Conservation (phyloP, 2,888 invertebrate species). For the Apantesis nais region DNA sequence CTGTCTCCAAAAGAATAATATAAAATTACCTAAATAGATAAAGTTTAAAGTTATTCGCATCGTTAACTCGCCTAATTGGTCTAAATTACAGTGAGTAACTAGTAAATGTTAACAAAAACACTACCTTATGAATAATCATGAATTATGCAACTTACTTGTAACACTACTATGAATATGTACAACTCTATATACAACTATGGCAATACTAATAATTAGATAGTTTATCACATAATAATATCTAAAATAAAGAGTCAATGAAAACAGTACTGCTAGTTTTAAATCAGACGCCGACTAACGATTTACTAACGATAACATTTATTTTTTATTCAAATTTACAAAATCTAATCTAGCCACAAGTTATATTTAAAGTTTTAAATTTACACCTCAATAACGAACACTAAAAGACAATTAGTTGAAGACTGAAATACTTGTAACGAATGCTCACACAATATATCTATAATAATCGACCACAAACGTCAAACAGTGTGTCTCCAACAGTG, state of each 20-base stretch:
- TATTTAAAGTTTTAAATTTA: too few species aligned
- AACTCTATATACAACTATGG: neutral
- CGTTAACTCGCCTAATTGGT: constrained; percentile 40
- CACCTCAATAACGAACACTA: too few species aligned
- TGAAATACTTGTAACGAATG: too few species aligned
- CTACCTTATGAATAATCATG: constrained; percentile 8
- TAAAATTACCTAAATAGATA: neutral
- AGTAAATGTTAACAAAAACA: constrained; percentile 15
- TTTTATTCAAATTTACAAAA: too few species aligned
- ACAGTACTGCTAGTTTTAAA: too few species aligned
- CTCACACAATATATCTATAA: neutral
- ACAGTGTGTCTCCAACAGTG: constrained; percentile 2
- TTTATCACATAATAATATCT: neutral
- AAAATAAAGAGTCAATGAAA: too few species aligned
- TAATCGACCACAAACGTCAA: neutral
- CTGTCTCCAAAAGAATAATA: neutral
- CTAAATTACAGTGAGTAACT: constrained; percentile 21
- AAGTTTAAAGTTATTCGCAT: constrained; percentile 34
- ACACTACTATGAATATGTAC: constrained; percentile 8
- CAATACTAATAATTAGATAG: constrained; percentile 3
- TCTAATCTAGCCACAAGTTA: too few species aligned
- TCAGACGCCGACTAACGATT: too few species aligned
- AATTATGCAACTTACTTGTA: constrained; percentile 11
- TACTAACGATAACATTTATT: too few species aligned
- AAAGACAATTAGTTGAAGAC: too few species aligned